A percentile compares a stretch with the other conserved stretches of the same genome.
Conservation (phyloP, 2,888 invertebrate genomes). For the Nymphalis c-album region DNA sequence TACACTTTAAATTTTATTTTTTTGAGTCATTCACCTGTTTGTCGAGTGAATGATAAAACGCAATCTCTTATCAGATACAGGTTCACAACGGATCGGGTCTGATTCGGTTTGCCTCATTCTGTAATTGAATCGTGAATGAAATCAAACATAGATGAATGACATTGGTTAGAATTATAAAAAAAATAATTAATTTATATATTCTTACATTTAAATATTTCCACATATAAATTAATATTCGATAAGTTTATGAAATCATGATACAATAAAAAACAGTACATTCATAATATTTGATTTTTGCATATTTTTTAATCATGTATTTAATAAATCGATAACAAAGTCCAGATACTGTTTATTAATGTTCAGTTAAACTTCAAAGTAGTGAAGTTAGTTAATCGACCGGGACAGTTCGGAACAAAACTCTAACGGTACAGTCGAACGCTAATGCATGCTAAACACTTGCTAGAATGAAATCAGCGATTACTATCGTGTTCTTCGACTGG, state of each 20-base stretch:
- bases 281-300: too few relatives aligned
- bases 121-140: background rate
- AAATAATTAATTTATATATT: background rate
- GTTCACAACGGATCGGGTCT: constrained; percentile 27
- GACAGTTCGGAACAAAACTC: constrained; percentile 25
- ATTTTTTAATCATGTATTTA: too few relatives aligned
- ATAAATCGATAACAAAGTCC: too few relatives aligned
- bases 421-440: constrained; percentile 32
- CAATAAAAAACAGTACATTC: too few relatives aligned
- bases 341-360: background rate
- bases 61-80: constrained; percentile 32
- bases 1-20: constrained; percentile 45
- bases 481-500: constrained; percentile 31
- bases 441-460: constrained; percentile 39
- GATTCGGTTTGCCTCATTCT: constrained; percentile 2
- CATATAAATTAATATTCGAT: too few relatives aligned
- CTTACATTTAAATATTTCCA: too few relatives aligned
- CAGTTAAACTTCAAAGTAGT: background rate
- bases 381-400: constrained; percentile 5
- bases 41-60: constrained; percentile 49
- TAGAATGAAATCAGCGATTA: constrained; percentile 34
- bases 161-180: background rate
- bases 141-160: background rate
- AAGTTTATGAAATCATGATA: too few relatives aligned
- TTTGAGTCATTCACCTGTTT: constrained; percentile 66